These are phyloP conservation scores for Pristiophorus japonicus DNA, from an alignment of 2,113 vertebrate genomes.

Conservation along the genomic window DNA sequence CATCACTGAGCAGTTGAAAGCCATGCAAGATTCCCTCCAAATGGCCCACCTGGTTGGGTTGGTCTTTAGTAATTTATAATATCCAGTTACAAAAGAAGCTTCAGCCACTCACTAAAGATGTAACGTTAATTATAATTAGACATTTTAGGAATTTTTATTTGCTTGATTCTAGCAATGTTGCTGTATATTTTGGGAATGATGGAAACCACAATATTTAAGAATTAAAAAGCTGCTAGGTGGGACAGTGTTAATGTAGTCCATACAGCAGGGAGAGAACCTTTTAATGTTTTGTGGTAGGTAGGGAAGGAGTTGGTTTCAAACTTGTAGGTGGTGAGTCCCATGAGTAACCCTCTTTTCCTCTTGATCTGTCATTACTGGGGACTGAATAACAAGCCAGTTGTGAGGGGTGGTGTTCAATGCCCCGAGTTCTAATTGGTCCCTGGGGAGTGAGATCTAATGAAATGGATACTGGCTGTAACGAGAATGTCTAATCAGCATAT, in stretches of 20 bases:
- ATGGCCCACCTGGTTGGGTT: not conserved
- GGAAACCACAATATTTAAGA: slow-evolving; percentile 15
- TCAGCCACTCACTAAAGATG: not conserved
- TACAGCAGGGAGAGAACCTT: slow-evolving; percentile 9
- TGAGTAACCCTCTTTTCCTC: slow-evolving; percentile 17
- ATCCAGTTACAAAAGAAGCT: not conserved
- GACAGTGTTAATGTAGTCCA: slow-evolving; percentile 29
- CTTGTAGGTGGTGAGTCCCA: not conserved
- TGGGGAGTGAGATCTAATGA: not conserved
- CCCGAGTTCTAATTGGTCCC: not conserved
- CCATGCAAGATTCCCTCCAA: not conserved
- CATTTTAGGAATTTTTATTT: slow-evolving; percentile 28
- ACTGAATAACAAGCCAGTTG: not conserved
- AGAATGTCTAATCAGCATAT: not conserved
- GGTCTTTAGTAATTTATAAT: slow-evolving; percentile 35
- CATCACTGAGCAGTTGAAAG: not conserved
- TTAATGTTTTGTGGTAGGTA: not conserved
- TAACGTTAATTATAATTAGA: slow-evolving; percentile 3
- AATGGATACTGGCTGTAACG: not conserved
- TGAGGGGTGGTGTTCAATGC: not conserved
- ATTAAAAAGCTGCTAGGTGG: not conserved
- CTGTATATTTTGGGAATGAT: slow-evolving; percentile 30
- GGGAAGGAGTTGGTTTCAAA: not conserved
- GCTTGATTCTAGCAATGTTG: not conserved
- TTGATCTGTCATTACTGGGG: slow-evolving; percentile 17